Conservation (phyloP, 1,140 invertebrate species). For the Aphelinus atriplicis region DNA sequence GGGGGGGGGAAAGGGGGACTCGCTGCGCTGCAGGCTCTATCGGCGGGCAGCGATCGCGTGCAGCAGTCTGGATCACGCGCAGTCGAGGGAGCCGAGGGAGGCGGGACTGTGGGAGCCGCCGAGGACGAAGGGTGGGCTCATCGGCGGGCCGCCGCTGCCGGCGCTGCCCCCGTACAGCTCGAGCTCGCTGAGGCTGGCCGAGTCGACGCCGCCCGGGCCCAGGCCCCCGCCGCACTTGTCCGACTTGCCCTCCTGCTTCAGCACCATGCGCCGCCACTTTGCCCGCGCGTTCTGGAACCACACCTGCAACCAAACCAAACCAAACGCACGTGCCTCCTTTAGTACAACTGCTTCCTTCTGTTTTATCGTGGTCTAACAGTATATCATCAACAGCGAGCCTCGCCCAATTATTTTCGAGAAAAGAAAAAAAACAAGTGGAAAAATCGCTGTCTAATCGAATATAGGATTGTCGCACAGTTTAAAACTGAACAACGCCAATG, state of each 20-base stretch:
- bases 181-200: slow-evolving; percentile 60
- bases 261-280: slow-evolving; percentile 94
- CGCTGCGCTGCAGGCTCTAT: background rate
- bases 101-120: slow-evolving; percentile 63
- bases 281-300: slow-evolving; percentile 99
- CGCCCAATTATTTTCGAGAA: too few relatives aligned
- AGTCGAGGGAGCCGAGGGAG: slow-evolving; percentile 62
- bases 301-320: slow-evolving; percentile 73
- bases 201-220: slow-evolving; percentile 59
- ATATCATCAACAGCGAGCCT: too few relatives aligned
- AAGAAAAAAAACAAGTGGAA: too few relatives aligned
- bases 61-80: slow-evolving; percentile 58
- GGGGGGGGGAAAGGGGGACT: too few relatives aligned
- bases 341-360: too few relatives aligned
- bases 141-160: slow-evolving; percentile 62
- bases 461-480: too few relatives aligned
- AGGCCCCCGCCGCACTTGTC: slow-evolving; percentile 72
- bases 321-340: too few relatives aligned
- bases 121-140: slow-evolving; percentile 62
- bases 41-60: background rate
- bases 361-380: too few relatives aligned
- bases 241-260: slow-evolving; percentile 82
- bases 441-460: too few relatives aligned
- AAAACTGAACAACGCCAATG: too few relatives aligned
- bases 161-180: slow-evolving; percentile 62